A percentile compares a stretch with the other conserved stretches of the same genome.
These are phyloP conservation scores for Theristus sp. DNA, from an alignment of 2,888 invertebrate species.

Conservation along the genomic window DNA sequence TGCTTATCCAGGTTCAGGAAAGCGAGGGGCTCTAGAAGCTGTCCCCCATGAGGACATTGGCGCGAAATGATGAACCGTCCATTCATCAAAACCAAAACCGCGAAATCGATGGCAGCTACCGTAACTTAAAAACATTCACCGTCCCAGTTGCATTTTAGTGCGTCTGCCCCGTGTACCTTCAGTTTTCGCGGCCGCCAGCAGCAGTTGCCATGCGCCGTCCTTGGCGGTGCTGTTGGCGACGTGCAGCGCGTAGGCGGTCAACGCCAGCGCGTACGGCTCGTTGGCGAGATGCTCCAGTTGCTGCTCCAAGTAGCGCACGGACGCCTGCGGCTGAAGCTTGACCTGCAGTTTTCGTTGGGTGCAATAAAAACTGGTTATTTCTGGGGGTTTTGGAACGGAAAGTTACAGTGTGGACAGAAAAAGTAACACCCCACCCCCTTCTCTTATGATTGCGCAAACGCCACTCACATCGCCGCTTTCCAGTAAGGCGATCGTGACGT, in stretches of 20 bases:
- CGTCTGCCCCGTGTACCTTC: no score
- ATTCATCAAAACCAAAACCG: neutral
- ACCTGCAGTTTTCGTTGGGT: no score
- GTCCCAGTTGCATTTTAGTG: no score
- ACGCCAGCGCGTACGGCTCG: slow-evolving; percentile 51
- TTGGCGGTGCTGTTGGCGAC: slow-evolving; percentile 39
- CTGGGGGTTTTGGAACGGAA: no score
- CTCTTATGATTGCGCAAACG: no score
- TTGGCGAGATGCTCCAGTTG: slow-evolving; percentile 16
- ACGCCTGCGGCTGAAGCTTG: no score
- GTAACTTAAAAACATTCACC: neutral
- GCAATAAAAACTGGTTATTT: no score
- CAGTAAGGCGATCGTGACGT: slow-evolving; percentile 54
- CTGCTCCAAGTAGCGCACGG: slow-evolving; percentile 27
- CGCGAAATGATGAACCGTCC: neutral
- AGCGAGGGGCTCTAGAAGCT: no score
- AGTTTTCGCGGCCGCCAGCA: slow-evolving; percentile 11
- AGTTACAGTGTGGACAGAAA: no score
- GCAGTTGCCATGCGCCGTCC: slow-evolving; percentile 14
- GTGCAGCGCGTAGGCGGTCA: slow-evolving; percentile 56
- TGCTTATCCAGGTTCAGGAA: no score
- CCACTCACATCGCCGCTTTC: slow-evolving; percentile 35
- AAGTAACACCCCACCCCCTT: no score
- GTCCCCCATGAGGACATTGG: no score
- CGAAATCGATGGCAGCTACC: neutral